phyloP scores from a whole-genome alignment of 2,113 vertebrate genomes.

The Piprites chloris region DNA sequence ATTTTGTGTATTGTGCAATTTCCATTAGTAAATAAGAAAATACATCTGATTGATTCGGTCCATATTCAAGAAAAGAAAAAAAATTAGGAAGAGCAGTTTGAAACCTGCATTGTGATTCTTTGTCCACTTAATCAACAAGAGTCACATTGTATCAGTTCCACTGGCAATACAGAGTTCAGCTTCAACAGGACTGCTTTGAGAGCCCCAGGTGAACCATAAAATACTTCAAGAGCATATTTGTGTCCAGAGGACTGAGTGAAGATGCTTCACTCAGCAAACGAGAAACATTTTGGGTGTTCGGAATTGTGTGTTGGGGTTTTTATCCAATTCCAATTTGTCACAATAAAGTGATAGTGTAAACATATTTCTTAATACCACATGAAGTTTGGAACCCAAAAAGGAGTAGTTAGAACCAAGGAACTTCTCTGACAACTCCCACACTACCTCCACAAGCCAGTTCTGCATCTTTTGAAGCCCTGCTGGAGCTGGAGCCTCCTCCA shows the following conservation, averaged over 20 bases:
- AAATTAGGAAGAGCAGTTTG: neutral
- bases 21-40: neutral
- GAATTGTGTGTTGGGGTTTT: neutral
- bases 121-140: neutral
- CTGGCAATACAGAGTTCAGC: neutral
- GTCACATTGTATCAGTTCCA: neutral
- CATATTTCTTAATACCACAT: neutral
- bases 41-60: neutral
- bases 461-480: neutral
- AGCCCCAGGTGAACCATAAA: neutral
- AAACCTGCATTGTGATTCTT: neutral
- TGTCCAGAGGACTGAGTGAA: neutral
- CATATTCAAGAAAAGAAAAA: neutral
- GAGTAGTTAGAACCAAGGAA: neutral
- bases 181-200: neutral
- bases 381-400: neutral
- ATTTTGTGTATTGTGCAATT: neutral
- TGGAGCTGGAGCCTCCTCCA: neutral
- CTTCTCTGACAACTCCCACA: neutral
- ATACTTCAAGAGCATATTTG: neutral
- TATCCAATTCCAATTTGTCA: neutral
- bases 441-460: neutral
- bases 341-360: neutral
- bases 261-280: neutral
- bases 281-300: neutral